Base-by-base conservation (phyloP, 2,797 vertebrate species). In the Parauchenoglanis punctatus region DNA sequence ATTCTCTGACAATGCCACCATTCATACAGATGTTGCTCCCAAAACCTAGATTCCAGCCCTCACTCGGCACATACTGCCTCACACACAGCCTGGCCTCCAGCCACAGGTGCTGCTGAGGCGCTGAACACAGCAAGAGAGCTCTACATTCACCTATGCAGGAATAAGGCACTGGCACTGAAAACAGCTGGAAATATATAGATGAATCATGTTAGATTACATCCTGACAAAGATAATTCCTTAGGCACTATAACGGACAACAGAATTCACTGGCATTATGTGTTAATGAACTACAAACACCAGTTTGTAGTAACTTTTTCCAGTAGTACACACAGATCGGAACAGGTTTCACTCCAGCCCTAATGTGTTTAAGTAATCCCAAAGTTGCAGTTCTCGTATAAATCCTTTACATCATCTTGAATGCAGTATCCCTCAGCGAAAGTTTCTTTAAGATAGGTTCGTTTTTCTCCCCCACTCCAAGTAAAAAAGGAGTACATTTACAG, bases 1-100 rank as follows among this genome's bases (percentile, higher is more conserved):
- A 99, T 93, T 96, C 94, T 84, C 92, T 90, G 94, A 99, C 98
- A 99, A 99, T 98, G 96, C 96, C 95, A 95, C 97, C 96, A 98
- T 99, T 99, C 97, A 99, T 97, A 94, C 94, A 96, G 96, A 97
- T 95, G 95, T 95, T 94, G 96, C 96, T 94, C 92, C 46, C 96
- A 97, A 97, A 97, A 97, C 96, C 96, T 96, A 97, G 96, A 96
- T 97, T 97, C 96, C 95, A 94, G 94, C 84, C 94, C 93, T 94
- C 28, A 12, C 35, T 84, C 25, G 23, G 82, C 85, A 87, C 58
- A 86, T 84, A 89, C 56, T 59, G 63, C 83, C 11, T 49, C 81
- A 82, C 84, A 85, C 76, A 94, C 94, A 85, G 40, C 88, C 87
- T 90, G 91, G 91, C 92, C 90, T 86, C 92, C 95, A 95, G 95